Conservation (phyloP, 2,888 invertebrate species). For the Eupithecia exiguata region DNA sequence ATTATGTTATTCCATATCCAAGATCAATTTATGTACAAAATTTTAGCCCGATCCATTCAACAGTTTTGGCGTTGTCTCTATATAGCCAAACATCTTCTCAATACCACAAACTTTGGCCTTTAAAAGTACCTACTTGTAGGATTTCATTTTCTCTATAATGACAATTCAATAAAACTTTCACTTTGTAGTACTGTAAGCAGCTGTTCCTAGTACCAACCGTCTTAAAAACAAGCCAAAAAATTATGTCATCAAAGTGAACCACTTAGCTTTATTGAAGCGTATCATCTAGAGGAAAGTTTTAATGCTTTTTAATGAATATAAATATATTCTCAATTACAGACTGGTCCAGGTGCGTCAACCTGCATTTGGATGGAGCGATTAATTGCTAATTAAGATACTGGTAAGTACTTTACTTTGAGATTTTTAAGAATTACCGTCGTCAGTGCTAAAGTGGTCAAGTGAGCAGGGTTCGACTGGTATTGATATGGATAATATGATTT, state of each 20-base stretch:
- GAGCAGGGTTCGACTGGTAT: background rate
- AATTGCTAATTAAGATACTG: constrained; percentile 41
- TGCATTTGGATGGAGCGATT: constrained; percentile 58
- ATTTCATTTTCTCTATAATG: too few relatives aligned
- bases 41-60: too few relatives aligned
- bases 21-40: too few relatives aligned
- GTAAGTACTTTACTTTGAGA: constrained; percentile 37
- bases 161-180: too few relatives aligned
- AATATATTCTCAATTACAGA: constrained; percentile 80
- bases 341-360: constrained; percentile 77
- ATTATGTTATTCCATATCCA: too few relatives aligned
- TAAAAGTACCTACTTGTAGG: too few relatives aligned
- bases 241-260: constrained; percentile 59
- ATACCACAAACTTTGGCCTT: too few relatives aligned
- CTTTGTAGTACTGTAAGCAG: too few relatives aligned
- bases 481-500: too few relatives aligned
- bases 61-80: too few relatives aligned
- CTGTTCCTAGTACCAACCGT: background rate
- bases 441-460: background rate
- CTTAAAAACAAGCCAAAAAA: constrained; percentile 38
- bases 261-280: constrained; percentile 65
- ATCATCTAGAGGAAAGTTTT: constrained; percentile 70
- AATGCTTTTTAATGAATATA: constrained; percentile 79
- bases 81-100: too few relatives aligned
- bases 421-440: constrained; percentile 21